phyloP scores from a whole-genome alignment of 2,888 invertebrate genomes.

The Drosophila algonquin region DNA sequence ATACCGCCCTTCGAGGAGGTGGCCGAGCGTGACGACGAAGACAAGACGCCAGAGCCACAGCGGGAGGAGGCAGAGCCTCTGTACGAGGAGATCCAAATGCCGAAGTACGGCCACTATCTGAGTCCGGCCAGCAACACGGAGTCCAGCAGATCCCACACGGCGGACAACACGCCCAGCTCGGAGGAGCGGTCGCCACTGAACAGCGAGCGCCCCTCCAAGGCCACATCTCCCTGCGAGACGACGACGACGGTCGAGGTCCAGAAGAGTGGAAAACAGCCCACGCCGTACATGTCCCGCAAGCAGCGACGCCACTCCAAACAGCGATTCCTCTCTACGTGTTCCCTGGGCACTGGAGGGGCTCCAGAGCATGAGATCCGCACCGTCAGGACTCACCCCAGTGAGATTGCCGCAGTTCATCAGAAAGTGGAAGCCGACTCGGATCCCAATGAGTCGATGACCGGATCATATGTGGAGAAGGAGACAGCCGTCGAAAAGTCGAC shows the following conservation, averaged over 20 bases:
- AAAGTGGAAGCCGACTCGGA: conserved; percentile 49
- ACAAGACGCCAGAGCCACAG: conserved; percentile 84
- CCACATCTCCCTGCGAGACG: conserved; percentile 75
- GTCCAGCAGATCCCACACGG: conserved; percentile 69
- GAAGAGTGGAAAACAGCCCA: conserved; percentile 57
- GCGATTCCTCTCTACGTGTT: conserved; percentile 63
- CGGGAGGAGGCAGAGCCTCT: conserved; percentile 80
- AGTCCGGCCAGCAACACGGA: conserved; percentile 88
- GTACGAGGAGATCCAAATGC: conserved; percentile 85
- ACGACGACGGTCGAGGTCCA: conserved; percentile 41
- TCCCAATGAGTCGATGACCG: conserved; percentile 72
- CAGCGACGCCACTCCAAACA: conserved; percentile 72
- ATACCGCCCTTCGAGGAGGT: conserved; percentile 93
- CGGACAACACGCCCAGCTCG: conserved; percentile 85
- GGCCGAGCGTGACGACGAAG: conserved; percentile 87
- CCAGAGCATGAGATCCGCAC: conserved; percentile 49
- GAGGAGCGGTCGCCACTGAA: conserved; percentile 83
- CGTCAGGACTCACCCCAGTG: conserved; percentile 41
- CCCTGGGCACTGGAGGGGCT: conserved; percentile 32
- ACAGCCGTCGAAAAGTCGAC: conserved; percentile 88
- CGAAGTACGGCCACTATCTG: conserved; percentile 80
- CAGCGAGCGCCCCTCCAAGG: conserved; percentile 80
- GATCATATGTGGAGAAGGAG: conserved; percentile 86
- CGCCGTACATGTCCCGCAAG: conserved; percentile 73
- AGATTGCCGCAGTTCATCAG: conserved; percentile 59